These are phyloP conservation scores for Trichogramma evanescens DNA, from an alignment of 2,888 invertebrate genomes.

Conservation along the genomic window DNA sequence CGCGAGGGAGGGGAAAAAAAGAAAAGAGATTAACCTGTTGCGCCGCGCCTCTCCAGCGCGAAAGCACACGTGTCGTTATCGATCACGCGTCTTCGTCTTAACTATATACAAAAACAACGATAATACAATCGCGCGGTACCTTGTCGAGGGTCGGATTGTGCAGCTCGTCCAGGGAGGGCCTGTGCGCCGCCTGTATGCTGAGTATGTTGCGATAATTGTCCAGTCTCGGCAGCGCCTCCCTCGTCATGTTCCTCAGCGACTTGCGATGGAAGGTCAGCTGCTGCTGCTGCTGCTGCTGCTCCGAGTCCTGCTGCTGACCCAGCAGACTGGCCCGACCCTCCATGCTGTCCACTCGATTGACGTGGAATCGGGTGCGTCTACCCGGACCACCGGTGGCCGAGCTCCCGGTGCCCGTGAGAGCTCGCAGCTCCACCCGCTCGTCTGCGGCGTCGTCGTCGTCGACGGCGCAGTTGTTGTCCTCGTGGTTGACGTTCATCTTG, in stretches of 20 bases:
- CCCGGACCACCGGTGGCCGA: no score
- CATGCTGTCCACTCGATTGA: slow-evolving; percentile 55
- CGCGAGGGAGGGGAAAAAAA: no score
- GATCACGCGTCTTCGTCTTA: no score
- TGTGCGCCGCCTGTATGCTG: slow-evolving; percentile 78
- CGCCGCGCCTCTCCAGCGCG: no score
- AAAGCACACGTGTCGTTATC: no score
- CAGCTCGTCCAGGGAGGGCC: slow-evolving; percentile 82
- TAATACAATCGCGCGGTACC: slow-evolving; percentile 47
- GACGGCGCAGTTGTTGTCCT: neutral
- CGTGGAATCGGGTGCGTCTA: slow-evolving; percentile 55
- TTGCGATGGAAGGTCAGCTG: slow-evolving; percentile 23
- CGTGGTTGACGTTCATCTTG: slow-evolving; percentile 13
- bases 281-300: no score
- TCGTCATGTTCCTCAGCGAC: slow-evolving; percentile 59
- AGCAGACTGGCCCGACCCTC: slow-evolving; percentile 45
- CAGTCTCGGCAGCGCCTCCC: slow-evolving; percentile 78
- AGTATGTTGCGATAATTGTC: slow-evolving; percentile 86
- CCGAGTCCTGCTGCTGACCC: slow-evolving; percentile 40
- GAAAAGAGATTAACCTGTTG: no score
- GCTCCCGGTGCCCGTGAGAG: slow-evolving; percentile 30
- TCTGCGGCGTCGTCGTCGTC: slow-evolving; percentile 29
- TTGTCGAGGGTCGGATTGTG: slow-evolving; percentile 77
- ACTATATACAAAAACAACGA: no score
- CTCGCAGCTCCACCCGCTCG: slow-evolving; percentile 43